These are phyloP conservation scores for Pelochelys cantorii DNA, from an alignment of 2,797 vertebrate genomes.

Conservation along the genomic window DNA sequence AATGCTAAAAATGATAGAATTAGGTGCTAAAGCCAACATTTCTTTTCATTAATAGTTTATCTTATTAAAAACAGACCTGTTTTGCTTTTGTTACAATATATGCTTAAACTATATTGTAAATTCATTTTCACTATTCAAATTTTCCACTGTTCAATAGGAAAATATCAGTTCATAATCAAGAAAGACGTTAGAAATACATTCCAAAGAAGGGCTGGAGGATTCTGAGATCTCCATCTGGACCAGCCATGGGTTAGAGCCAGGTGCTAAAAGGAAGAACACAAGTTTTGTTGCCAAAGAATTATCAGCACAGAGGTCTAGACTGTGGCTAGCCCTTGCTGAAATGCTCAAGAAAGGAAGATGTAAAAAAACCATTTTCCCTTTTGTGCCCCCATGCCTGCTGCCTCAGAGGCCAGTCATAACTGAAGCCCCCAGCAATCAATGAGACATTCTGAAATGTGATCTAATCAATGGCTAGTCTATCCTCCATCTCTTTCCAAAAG, in stretches of 20 bases:
- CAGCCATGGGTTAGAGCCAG: not conserved
- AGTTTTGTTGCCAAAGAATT: conserved; percentile 6
- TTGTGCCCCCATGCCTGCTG: not conserved
- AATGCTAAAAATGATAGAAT: not conserved
- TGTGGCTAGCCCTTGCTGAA: not conserved
- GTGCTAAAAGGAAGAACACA: not conserved
- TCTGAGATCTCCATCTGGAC: not conserved
- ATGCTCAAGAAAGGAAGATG: not conserved
- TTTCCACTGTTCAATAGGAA: conserved; percentile 23
- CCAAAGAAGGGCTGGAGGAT: not conserved
- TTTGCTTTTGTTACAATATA: not conserved
- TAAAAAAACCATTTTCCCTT: not conserved
- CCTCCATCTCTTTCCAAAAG: not conserved
- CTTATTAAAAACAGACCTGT: not conserved
- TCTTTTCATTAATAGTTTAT: not conserved
- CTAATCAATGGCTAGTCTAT: not conserved
- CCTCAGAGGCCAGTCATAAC: not conserved
- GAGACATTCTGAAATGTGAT: not conserved
- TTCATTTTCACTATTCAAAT: not conserved
- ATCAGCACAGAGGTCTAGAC: conserved; percentile 20
- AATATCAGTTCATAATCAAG: not conserved
- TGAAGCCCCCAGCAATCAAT: not conserved
- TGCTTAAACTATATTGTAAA: not conserved
- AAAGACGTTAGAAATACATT: not conserved
- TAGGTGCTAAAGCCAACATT: not conserved